Conservation (phyloP, 2,888 invertebrate genomes). For the Operophtera brumata region DNA sequence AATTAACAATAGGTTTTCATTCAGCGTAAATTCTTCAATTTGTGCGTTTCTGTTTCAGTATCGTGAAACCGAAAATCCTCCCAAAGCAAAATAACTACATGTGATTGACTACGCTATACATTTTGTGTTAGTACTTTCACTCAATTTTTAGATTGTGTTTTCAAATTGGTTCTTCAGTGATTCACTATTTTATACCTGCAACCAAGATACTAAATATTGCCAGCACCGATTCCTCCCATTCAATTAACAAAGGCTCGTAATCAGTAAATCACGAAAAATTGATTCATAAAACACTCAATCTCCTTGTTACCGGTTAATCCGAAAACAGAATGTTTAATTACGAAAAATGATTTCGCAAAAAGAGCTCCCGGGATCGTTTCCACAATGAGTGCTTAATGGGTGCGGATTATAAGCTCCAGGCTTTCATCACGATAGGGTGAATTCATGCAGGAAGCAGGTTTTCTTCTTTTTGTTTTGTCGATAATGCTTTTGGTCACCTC, state of each 20-base stretch:
- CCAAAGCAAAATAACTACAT: too few species aligned
- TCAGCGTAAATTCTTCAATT: too few species aligned
- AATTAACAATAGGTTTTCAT: too few species aligned
- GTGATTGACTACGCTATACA: too few species aligned
- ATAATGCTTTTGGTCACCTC: not conserved
- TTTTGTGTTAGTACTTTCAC: too few species aligned
- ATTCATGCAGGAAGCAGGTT: conserved; percentile 1
- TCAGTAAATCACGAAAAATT: conserved; percentile 4
- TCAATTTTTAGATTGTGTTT: too few species aligned
- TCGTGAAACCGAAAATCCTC: too few species aligned
- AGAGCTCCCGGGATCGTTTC: conserved; percentile 43
- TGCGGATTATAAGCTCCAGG: conserved; percentile 54
- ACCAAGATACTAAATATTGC: too few species aligned
- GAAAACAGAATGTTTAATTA: conserved; percentile 47
- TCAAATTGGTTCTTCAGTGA: too few species aligned
- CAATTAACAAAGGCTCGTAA: not conserved
- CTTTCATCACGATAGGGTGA: conserved; percentile 40
- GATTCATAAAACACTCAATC: conserved; percentile 7
- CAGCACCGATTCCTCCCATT: not conserved
- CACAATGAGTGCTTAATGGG: conserved; percentile 62
- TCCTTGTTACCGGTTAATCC: conserved; percentile 26
- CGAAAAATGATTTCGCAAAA: conserved; percentile 49
- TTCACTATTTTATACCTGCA: too few species aligned
- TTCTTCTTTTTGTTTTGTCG: too few species aligned
- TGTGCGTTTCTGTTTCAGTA: too few species aligned